phyloP scores from a whole-genome alignment of 2,888 invertebrate genomes.

The Unio pictorum region DNA sequence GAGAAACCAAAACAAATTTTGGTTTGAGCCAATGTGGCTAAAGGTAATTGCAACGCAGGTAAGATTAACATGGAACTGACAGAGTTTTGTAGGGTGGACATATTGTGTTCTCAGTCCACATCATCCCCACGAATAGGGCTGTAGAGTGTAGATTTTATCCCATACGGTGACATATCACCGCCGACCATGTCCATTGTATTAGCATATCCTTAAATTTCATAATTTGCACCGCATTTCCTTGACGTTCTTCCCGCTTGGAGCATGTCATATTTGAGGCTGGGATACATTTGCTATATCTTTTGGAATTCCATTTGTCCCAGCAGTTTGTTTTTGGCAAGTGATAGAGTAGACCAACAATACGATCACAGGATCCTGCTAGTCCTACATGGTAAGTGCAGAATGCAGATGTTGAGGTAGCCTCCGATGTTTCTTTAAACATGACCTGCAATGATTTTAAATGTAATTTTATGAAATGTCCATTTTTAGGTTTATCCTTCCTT shows the following conservation, averaged over 20 bases:
- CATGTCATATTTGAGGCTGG: slow-evolving; percentile 1
- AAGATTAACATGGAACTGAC: not conserved
- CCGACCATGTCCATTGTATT: not conserved
- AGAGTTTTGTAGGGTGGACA: too few species aligned
- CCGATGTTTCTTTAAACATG: too few species aligned
- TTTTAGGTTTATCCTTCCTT: too few species aligned
- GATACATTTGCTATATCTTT: slow-evolving; percentile 3
- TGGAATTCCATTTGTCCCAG: not conserved
- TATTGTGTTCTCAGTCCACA: not conserved
- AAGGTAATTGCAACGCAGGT: not conserved
- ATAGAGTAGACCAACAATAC: not conserved
- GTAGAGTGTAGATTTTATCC: slow-evolving; percentile 1
- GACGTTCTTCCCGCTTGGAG: slow-evolving; percentile 1
- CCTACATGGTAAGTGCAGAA: not conserved
- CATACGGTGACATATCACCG: not conserved
- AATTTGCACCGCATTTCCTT: not conserved
- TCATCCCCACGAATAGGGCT: slow-evolving; percentile 1
- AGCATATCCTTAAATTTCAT: slow-evolving; percentile 4
- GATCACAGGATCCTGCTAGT: not conserved
- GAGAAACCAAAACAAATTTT: not conserved
- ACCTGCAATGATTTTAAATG: too few species aligned
- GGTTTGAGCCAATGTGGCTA: not conserved
- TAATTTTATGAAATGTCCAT: too few species aligned
- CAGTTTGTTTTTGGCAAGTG: slow-evolving; percentile 1
- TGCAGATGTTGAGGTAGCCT: not conserved